A percentile compares a stretch with the other conserved stretches of the same genome.
Conservation (phyloP, 2,113 vertebrate species). For the Phalacrocorax brasilianus region DNA sequence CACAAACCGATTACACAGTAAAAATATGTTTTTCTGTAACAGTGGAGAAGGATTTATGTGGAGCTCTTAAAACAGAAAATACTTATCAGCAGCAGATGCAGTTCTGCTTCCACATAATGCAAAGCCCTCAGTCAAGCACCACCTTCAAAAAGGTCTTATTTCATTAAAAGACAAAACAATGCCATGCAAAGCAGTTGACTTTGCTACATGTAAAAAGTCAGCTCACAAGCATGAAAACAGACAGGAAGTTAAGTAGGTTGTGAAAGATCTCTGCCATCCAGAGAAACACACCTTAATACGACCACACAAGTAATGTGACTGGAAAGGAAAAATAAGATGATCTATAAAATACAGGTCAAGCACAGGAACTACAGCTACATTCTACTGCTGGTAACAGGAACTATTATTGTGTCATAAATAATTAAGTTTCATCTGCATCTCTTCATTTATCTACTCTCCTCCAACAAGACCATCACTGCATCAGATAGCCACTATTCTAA, state of each 20-base stretch:
- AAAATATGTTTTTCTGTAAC: background rate
- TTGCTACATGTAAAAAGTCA: background rate
- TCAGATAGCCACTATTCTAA: background rate
- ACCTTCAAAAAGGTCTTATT: background rate
- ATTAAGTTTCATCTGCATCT: background rate
- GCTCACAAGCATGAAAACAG: background rate
- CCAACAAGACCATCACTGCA: background rate
- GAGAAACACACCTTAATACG: background rate
- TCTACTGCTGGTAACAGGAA: background rate
- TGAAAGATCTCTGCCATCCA: background rate
- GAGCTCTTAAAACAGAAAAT: background rate
- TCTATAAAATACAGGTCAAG: background rate
- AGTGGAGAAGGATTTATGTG: background rate
- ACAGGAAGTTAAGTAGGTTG: background rate
- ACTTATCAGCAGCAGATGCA: rapidly evolving
- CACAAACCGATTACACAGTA: background rate
- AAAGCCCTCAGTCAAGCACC: background rate
- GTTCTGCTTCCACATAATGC: background rate
- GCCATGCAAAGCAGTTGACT: background rate
- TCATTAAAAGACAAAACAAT: background rate
- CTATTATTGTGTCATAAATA: background rate
- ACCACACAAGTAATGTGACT: background rate
- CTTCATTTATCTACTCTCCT: background rate
- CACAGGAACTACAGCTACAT: background rate
- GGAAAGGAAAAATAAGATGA: background rate